These are phyloP conservation scores for Coelopa pilipes DNA, from an alignment of 2,888 invertebrate genomes.

Conservation along the genomic window DNA sequence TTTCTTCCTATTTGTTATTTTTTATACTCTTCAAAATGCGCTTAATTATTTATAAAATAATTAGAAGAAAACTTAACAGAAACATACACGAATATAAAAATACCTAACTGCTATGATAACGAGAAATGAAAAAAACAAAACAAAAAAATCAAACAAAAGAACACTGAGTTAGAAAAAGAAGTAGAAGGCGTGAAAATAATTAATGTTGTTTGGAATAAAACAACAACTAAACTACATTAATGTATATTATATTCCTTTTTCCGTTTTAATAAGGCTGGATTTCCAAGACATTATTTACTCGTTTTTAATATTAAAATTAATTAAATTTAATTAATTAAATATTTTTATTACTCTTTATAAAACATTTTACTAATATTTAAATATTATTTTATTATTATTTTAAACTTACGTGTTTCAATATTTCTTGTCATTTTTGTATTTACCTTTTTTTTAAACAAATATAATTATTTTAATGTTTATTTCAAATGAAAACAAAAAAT, in stretches of 20 bases:
- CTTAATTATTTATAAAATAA: conserved; percentile 29
- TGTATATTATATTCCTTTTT: conserved; percentile 46
- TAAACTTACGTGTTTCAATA: conserved; percentile 51
- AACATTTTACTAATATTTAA: conserved; percentile 36
- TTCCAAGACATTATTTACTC: conserved; percentile 66
- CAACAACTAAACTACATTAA: conserved; percentile 39
- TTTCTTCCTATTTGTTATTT: conserved; percentile 17
- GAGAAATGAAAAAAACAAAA: conserved; percentile 36
- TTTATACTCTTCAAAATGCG: conserved; percentile 31
- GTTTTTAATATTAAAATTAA: conserved; percentile 40
- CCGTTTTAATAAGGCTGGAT: conserved; percentile 65
- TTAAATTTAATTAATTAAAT: conserved; percentile 30
- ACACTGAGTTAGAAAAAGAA: conserved; percentile 34
- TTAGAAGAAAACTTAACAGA: conserved; percentile 10
- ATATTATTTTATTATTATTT: conserved; percentile 41
- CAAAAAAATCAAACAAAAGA: conserved; percentile 34
- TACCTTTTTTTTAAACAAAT: conserved; percentile 28
- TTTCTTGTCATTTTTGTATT: conserved; percentile 51
- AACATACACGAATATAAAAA: conserved; percentile 32
- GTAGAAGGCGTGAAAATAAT: conserved; percentile 32
- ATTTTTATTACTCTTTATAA: conserved; percentile 34
- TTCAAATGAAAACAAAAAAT: conserved; percentile 28
- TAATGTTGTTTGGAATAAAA: conserved; percentile 36
- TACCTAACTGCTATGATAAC: conserved; percentile 26
- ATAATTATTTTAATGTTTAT: conserved; percentile 32